A percentile compares a stretch with the other conserved stretches of the same genome.
Conservation (phyloP, 2,797 vertebrate species). For the Microctenopoma lineatum region DNA sequence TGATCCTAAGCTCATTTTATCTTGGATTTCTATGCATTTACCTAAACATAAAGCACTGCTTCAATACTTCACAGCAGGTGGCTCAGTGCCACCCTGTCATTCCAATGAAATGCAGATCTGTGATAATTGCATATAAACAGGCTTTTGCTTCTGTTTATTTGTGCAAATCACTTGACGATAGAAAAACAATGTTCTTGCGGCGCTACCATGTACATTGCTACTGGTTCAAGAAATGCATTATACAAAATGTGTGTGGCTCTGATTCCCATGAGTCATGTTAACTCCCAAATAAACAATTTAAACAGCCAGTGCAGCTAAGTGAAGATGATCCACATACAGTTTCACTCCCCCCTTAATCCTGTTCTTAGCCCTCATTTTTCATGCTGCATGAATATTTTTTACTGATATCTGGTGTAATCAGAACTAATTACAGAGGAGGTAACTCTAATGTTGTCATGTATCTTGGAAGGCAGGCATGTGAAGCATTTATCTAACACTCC, state of each 20-base stretch:
- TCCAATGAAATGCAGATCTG: slow-evolving; percentile 71
- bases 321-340: slow-evolving; percentile 24
- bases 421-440: slow-evolving; percentile 43
- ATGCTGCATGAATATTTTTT: neutral
- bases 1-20: slow-evolving; percentile 54
- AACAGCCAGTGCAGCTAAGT: slow-evolving; percentile 20
- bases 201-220: slow-evolving; percentile 18
- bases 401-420: slow-evolving; percentile 29
- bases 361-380: slow-evolving; percentile 26
- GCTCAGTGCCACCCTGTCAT: slow-evolving; percentile 65
- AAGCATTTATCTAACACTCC: slow-evolving; percentile 40
- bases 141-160: slow-evolving; percentile 63
- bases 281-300: slow-evolving; percentile 44
- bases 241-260: slow-evolving; percentile 39
- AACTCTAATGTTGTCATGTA: slow-evolving; percentile 20
- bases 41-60: slow-evolving; percentile 51
- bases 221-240: slow-evolving; percentile 48
- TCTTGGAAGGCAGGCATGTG: slow-evolving; percentile 26
- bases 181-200: slow-evolving; percentile 53
- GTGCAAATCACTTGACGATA: slow-evolving; percentile 66
- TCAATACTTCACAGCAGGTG: slow-evolving; percentile 63
- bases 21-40: slow-evolving; percentile 63
- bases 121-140: slow-evolving; percentile 68
- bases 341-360: slow-evolving; percentile 30
- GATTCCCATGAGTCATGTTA: slow-evolving; percentile 54